These are phyloP conservation scores for Mycogona germanica DNA, from an alignment of 2,888 invertebrate genomes.

Conservation along the genomic window DNA sequence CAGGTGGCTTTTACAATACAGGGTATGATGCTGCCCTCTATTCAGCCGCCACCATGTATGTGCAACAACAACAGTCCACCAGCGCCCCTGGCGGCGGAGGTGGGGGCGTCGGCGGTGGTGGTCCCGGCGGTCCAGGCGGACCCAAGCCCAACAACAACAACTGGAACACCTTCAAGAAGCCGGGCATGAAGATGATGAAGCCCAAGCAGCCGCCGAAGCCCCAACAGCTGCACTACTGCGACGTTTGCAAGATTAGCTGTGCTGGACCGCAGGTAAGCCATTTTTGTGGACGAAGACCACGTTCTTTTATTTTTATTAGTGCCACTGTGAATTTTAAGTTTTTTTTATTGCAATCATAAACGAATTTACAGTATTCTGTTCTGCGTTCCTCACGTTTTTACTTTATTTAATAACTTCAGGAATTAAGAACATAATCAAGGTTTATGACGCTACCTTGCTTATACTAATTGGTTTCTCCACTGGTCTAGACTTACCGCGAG, in stretches of 20 bases:
- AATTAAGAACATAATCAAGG: no score
- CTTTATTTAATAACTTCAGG: neutral
- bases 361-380: neutral
- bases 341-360: neutral
- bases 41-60: constrained; percentile 90
- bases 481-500: constrained; percentile 73
- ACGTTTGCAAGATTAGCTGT: constrained; percentile 97
- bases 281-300: neutral
- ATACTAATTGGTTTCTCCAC: constrained; percentile 21
- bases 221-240: constrained; percentile 93
- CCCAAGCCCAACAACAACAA: constrained; percentile 20
- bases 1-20: constrained; percentile 29
- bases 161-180: constrained; percentile 25
- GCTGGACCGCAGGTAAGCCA: constrained; percentile 67
- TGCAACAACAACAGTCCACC: constrained; percentile 53
- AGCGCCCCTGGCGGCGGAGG: no score
- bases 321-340: neutral
- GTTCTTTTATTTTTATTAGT: no score
- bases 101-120: constrained; percentile 23
- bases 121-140: no score
- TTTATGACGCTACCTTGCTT: neutral
- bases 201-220: constrained; percentile 76
- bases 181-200: constrained; percentile 43
- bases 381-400: constrained; percentile 2
- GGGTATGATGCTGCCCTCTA: constrained; percentile 92